Evolutionary conservation across 2,113 vertebrate species (phyloP).

Genomic region (Octodon degus): DNA sequence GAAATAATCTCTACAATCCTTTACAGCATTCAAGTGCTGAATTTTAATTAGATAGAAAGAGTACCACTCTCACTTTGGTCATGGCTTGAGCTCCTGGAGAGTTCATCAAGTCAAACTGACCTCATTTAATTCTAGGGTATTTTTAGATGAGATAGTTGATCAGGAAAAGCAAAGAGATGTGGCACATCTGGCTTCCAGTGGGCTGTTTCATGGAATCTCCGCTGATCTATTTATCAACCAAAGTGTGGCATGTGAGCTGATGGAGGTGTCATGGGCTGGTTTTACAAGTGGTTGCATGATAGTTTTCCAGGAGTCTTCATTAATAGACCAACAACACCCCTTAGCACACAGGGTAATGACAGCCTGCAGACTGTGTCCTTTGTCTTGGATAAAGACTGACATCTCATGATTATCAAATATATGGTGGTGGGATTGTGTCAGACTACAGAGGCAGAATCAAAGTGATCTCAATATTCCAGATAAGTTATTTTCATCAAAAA

Average conservation of each 20-base stretch:
- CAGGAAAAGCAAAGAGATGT: neutral
- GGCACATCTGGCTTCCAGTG: neutral
- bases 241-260: neutral
- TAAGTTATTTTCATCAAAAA: neutral
- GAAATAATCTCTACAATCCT: slow-evolving; percentile 52
- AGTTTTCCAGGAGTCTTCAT: neutral
- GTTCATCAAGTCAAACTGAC: slow-evolving; percentile 45
- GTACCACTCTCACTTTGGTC: slow-evolving; percentile 16
- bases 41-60: slow-evolving; percentile 56
- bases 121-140: slow-evolving; percentile 46
- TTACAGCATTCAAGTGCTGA: slow-evolving; percentile 26
- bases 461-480: neutral
- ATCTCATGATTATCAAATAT: neutral
- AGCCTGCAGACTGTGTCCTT: neutral
- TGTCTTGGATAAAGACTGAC: slow-evolving; percentile 11
- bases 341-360: neutral
- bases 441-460: slow-evolving; percentile 40
- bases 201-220: slow-evolving; percentile 33
- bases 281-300: slow-evolving; percentile 43
- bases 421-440: neutral
- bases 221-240: slow-evolving; percentile 29
- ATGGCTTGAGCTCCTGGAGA: neutral
- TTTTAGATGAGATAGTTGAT: neutral
- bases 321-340: neutral
- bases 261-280: neutral